A percentile compares a stretch with the other conserved stretches of the same genome.
Evolutionary conservation across 2,797 vertebrate species (phyloP).

Genomic region (Bucorvus abyssinicus): DNA sequence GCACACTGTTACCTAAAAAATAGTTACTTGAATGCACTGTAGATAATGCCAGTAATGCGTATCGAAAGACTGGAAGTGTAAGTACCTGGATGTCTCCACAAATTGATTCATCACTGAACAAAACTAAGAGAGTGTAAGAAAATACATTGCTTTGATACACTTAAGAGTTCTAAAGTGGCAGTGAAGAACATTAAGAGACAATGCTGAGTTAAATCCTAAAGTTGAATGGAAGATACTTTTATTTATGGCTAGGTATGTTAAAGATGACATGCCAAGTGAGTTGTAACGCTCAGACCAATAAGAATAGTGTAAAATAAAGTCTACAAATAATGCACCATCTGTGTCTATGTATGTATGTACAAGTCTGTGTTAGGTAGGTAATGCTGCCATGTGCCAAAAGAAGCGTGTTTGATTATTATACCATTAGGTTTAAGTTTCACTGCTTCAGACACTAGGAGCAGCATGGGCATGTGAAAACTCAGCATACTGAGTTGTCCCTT

Average conservation of each 20-base stretch:
- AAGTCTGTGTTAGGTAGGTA: not conserved
- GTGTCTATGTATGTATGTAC: not conserved
- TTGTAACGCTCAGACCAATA: not conserved
- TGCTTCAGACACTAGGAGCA: not conserved
- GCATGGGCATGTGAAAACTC: not conserved
- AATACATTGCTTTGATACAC: not conserved
- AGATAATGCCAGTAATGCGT: accelerated
- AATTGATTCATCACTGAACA: not conserved
- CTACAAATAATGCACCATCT: not conserved
- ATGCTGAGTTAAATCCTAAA: not conserved
- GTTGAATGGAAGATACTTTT: not conserved
- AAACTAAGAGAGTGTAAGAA: not conserved
- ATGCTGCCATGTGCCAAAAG: not conserved
- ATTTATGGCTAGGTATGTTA: not conserved
- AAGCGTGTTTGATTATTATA: not conserved
- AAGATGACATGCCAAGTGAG: not conserved
- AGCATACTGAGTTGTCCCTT: not conserved
- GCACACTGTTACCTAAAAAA: not conserved
- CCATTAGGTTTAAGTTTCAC: not conserved
- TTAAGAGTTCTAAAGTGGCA: not conserved
- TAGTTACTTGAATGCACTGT: not conserved
- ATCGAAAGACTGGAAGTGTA: not conserved
- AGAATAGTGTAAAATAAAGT: not conserved
- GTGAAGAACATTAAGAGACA: not conserved
- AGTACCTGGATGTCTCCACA: not conserved